Evolutionary conservation across 1,140 invertebrate species (phyloP), one percentile per base, ranked within the genome.

Genomic region (Bombus sylvicola): DNA sequence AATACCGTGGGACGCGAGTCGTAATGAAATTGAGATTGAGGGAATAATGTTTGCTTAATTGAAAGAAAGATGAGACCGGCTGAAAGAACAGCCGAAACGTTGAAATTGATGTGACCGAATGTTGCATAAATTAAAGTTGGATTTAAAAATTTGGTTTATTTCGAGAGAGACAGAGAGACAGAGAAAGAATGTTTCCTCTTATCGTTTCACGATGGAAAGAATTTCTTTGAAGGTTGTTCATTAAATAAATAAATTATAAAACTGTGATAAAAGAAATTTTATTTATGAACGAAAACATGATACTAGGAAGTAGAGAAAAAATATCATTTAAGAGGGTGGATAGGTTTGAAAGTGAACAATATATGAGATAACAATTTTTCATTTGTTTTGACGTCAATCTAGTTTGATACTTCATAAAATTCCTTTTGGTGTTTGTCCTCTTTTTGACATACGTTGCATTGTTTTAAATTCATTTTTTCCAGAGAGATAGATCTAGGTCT

Each of bases 41-140:
- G 72, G 72, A 74, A 47, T 74, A 74, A 74, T 74, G 28, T 74
- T 74, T 43, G 71, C 37, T 73, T 73, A 73, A 73, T 73, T 73
- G 28, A 28, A 39, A 72, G 69, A 41, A 22, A 71, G 25, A 15
- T 25, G 71, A 43, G n/a, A 12, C n/a, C 10, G 28, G 6, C 0
- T 15, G 31, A 66, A 66, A 34, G 64, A 15, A 66, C 1, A 34
- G 1, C 3, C 4, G 34, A 1, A 10, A 37, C 34, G 1, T 37
- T 68, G 34, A 37, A 68, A 37, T 37, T 34, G 39, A n/a, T 10
- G 69, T 28, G 6, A 28, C 10, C 25, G 39, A 43, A 18, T 18
- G 28, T 1, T 18, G 59, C 10, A 12, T 1, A 62, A 62, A 62
- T 28, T n/a, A 28, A 62, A n/a, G 25, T 62, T 62, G 28, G 3